These are phyloP conservation scores for Baryphthengus martii DNA, from an alignment of 2,113 vertebrate species.

Conservation along the genomic window DNA sequence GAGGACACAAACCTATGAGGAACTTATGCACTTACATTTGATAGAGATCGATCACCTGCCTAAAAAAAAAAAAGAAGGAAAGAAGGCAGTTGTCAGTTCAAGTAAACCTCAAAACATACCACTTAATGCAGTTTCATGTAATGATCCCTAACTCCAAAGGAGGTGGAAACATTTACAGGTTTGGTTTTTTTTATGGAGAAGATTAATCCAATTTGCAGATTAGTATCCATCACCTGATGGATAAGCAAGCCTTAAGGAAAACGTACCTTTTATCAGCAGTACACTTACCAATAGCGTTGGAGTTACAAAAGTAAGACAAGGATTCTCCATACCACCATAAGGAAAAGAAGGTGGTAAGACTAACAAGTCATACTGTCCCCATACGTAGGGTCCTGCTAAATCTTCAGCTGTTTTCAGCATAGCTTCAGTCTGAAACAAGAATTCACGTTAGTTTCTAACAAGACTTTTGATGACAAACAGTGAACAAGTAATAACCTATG, in stretches of 20 bases:
- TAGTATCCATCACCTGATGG: neutral
- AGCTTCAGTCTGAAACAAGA: slow-evolving; percentile 83
- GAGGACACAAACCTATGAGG: neutral
- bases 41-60: slow-evolving; percentile 94
- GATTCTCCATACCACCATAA: slow-evolving; percentile 97
- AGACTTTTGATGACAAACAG: neutral
- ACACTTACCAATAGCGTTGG: slow-evolving; percentile 89
- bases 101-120: neutral
- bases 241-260: neutral
- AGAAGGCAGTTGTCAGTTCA: neutral
- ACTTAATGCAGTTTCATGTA: neutral
- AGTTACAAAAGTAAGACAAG: slow-evolving; percentile 94
- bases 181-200: neutral
- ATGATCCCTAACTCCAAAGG: neutral
- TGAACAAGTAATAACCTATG: neutral
- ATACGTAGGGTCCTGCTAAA: slow-evolving; percentile 91
- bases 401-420: slow-evolving; percentile 93
- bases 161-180: neutral
- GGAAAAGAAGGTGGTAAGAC: slow-evolving; percentile 95
- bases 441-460: neutral
- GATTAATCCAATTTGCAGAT: neutral
- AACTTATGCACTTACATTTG: slow-evolving; percentile 83
- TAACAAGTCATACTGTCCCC: slow-evolving; percentile 93
- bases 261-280: neutral
- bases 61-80: slow-evolving; percentile 47